These are phyloP conservation scores for Ostrea edulis DNA, from an alignment of 1,140 invertebrate species.

Conservation along the genomic window DNA sequence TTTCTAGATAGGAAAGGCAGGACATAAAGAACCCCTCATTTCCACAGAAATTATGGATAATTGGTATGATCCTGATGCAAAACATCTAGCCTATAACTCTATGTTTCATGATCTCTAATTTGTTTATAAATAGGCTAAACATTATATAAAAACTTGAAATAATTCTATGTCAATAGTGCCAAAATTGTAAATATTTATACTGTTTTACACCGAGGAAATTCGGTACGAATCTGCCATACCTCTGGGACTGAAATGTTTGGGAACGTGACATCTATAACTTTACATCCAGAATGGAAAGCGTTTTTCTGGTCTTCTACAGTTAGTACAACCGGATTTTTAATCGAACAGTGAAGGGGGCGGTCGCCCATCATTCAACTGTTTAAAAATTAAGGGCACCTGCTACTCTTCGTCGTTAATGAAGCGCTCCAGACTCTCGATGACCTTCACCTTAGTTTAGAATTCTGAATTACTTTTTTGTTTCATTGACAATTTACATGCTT, in stretches of 20 bases:
- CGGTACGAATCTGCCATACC: slow-evolving; percentile 54
- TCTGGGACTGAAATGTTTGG: slow-evolving; percentile 68
- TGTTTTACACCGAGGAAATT: not conserved
- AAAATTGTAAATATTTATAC: too few relatives aligned
- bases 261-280: slow-evolving; percentile 69
- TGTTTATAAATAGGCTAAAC: too few relatives aligned
- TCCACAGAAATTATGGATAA: too few relatives aligned
- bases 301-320: slow-evolving; percentile 62
- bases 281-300: slow-evolving; percentile 67
- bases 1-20: too few relatives aligned
- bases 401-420: slow-evolving; percentile 44
- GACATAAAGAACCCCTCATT: too few relatives aligned
- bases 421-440: not conserved
- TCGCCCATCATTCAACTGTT: slow-evolving; percentile 49
- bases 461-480: not conserved
- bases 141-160: too few relatives aligned
- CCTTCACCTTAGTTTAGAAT: not conserved
- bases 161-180: too few relatives aligned
- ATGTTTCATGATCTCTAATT: too few relatives aligned
- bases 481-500: too few relatives aligned
- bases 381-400: not conserved
- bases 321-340: slow-evolving; percentile 62
- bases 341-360: slow-evolving; percentile 60
- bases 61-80: too few relatives aligned
- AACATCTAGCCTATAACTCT: too few relatives aligned